Evolutionary conservation across 2,888 invertebrate species (phyloP).

Genomic region (Mimas tiliae): DNA sequence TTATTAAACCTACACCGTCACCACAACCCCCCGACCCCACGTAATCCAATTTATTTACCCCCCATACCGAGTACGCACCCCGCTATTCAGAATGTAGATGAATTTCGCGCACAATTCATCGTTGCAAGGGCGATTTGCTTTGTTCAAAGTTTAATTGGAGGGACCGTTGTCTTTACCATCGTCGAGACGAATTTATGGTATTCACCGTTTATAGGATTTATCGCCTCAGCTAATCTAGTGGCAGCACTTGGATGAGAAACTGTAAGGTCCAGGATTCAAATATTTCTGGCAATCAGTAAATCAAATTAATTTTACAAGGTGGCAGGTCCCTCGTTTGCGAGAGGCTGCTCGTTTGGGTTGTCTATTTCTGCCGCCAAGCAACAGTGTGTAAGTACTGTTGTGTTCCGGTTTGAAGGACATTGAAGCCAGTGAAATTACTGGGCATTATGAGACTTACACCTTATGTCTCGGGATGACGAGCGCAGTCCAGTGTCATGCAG

Average conservation of each 20-base stretch:
- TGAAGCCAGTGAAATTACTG: too few species aligned
- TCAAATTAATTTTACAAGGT: too few species aligned
- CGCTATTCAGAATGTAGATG: conserved; percentile 34
- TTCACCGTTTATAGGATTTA: conserved; percentile 24
- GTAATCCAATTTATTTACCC: conserved; percentile 3
- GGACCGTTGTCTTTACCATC: conserved; percentile 44
- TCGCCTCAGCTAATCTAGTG: neutral
- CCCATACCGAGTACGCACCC: conserved; percentile 29
- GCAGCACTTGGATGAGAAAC: too few species aligned
- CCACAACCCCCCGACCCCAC: neutral
- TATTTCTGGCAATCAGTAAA: neutral
- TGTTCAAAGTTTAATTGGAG: conserved; percentile 60
- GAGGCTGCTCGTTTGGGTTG: too few species aligned
- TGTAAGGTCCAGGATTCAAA: neutral
- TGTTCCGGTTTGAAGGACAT: too few species aligned
- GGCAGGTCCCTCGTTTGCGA: too few species aligned
- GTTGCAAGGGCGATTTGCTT: conserved; percentile 46
- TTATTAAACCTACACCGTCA: neutral
- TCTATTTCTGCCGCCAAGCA: too few species aligned
- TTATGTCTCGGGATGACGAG: too few species aligned
- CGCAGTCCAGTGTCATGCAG: too few species aligned
- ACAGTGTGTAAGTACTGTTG: too few species aligned
- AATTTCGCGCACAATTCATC: conserved; percentile 39
- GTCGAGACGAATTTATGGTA: conserved; percentile 37
- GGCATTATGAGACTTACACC: too few species aligned